Evolutionary conservation across 2,888 invertebrate genomes (phyloP).

Genomic region (Gryllus longicercus): DNA sequence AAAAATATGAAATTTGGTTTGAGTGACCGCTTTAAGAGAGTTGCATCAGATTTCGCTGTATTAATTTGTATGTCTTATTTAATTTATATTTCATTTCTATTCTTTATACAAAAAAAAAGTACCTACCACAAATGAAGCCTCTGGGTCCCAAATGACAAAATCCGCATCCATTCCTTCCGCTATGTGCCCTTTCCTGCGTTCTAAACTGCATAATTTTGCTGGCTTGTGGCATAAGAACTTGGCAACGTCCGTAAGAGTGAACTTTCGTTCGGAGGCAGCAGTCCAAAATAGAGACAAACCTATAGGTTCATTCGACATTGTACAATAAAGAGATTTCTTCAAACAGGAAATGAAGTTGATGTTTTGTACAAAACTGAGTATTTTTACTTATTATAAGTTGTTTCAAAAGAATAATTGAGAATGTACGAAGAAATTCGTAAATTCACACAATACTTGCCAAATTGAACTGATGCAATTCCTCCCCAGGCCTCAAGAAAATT

Average conservation of each 20-base stretch:
- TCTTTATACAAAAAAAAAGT: constrained; percentile 17
- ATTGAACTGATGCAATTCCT: constrained; percentile 69
- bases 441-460: constrained; percentile 50
- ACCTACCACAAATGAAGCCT: constrained; percentile 55
- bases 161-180: constrained; percentile 65
- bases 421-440: constrained; percentile 20
- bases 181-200: constrained; percentile 60
- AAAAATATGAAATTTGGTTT: too few relatives aligned
- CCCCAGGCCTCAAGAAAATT: constrained; percentile 70
- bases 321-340: too few relatives aligned
- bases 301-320: constrained; percentile 39
- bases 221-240: constrained; percentile 60
- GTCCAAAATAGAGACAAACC: constrained; percentile 69
- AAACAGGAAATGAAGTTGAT: not conserved
- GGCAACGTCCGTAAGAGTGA: constrained; percentile 55
- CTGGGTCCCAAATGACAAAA: constrained; percentile 67
- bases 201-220: constrained; percentile 60
- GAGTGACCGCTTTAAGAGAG: too few relatives aligned
- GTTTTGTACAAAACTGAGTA: not conserved
- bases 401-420: not conserved
- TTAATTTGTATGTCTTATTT: too few relatives aligned
- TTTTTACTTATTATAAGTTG: not conserved
- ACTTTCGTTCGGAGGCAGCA: constrained; percentile 53
- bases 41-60: too few relatives aligned
- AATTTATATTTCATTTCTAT: too few relatives aligned